Conservation (phyloP, 2,888 invertebrate species). For the Idaea aversata region DNA sequence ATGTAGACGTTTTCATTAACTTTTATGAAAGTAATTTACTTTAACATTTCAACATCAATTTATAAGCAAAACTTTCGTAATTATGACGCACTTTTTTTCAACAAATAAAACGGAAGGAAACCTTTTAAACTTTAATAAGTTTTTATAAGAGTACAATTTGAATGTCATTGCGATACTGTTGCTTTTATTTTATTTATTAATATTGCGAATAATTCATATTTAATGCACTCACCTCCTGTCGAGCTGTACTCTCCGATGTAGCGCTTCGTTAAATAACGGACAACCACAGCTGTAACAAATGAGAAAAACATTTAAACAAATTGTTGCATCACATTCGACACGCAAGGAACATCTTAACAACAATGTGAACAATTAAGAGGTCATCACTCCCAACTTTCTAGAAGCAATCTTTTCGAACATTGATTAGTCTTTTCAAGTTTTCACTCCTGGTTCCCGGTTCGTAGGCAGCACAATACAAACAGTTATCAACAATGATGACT, state of each 20-base stretch:
- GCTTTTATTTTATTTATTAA: conserved; percentile 13
- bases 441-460: conserved; percentile 66
- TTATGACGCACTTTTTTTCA: conserved; percentile 41
- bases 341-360: conserved; percentile 37
- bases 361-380: conserved; percentile 54
- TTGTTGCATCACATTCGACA: conserved; percentile 31
- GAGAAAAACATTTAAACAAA: conserved; percentile 37
- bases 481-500: conserved; percentile 73
- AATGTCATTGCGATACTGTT: conserved; percentile 25
- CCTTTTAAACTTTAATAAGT: conserved; percentile 31
- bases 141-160: conserved; percentile 17
- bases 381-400: conserved; percentile 72
- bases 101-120: conserved; percentile 60
- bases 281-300: conserved; percentile 87
- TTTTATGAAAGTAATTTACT: conserved; percentile 28
- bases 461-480: conserved; percentile 61
- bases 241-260: conserved; percentile 91
- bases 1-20: conserved; percentile 15
- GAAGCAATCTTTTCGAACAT: conserved; percentile 44
- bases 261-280: conserved; percentile 88
- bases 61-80: neutral
- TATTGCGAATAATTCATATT: conserved; percentile 12
- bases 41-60: conserved; percentile 36
- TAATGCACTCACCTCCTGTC: conserved; percentile 84
- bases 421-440: conserved; percentile 74